A percentile compares a stretch with the other conserved stretches of the same genome.
Conservation (phyloP, 2,113 vertebrate species). For the Mus musculus region DNA sequence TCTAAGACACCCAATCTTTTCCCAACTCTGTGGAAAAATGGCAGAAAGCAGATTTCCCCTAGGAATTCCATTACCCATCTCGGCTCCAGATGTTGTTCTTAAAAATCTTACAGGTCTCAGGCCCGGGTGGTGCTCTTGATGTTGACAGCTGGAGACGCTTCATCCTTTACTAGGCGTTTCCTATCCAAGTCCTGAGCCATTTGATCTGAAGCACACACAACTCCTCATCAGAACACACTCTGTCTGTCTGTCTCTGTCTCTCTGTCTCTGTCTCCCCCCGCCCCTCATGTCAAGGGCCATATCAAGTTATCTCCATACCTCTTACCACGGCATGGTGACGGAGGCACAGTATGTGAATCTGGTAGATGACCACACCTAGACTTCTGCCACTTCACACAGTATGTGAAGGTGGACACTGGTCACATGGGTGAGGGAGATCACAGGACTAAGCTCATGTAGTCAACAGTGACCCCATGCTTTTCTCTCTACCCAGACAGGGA, state of each 20-base stretch:
- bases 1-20: neutral
- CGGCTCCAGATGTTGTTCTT: neutral
- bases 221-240: neutral
- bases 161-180: neutral
- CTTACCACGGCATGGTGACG: neutral
- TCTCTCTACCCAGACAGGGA: too few species aligned
- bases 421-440: too few species aligned
- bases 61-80: too few species aligned
- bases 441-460: neutral
- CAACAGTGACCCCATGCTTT: neutral
- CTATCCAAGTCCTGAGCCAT: neutral
- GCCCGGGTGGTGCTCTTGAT: neutral
- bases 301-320: neutral
- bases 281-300: neutral
- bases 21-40: neutral
- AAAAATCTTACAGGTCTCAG: neutral
- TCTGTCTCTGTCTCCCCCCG: fast-evolving
- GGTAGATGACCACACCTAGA: neutral
- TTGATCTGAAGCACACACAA: neutral
- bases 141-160: neutral
- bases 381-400: neutral
- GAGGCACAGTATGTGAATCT: neutral
- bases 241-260: fast-evolving
- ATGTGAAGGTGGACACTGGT: neutral
- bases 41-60: neutral